A percentile compares a stretch with the other conserved stretches of the same genome.
These are phyloP conservation scores for Galendromus occidentalis DNA, from an alignment of 1,140 invertebrate species.

Conservation along the genomic window DNA sequence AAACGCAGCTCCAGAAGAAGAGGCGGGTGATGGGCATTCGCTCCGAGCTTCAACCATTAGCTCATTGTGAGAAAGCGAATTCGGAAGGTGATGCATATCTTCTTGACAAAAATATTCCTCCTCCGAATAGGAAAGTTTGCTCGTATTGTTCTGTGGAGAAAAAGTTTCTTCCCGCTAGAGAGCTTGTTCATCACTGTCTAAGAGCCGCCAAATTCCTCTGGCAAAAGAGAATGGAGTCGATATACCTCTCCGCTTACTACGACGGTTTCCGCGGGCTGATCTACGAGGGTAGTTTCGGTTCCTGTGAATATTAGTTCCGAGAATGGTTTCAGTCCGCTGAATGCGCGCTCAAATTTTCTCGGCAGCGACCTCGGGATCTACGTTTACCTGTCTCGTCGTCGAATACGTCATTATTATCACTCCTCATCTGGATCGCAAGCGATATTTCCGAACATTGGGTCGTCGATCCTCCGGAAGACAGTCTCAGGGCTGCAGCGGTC, in stretches of 20 bases:
- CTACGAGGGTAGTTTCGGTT: too few relatives aligned
- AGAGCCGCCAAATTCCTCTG: too few relatives aligned
- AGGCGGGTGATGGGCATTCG: conserved; percentile 14
- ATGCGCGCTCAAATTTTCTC: too few relatives aligned
- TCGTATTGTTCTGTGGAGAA: too few relatives aligned
- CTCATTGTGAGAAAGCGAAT: background rate
- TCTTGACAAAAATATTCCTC: too few relatives aligned
- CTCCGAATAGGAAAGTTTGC: too few relatives aligned
- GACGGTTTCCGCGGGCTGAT: too few relatives aligned
- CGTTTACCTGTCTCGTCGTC: background rate
- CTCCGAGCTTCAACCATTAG: background rate
- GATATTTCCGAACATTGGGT: conserved; percentile 3
- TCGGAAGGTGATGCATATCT: background rate
- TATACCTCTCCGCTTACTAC: too few relatives aligned
- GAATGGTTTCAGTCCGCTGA: background rate
- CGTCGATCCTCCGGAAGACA: conserved; percentile 23
- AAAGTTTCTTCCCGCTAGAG: too few relatives aligned
- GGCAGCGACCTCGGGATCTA: background rate
- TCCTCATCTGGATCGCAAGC: background rate
- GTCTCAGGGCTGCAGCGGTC: conserved; percentile 38
- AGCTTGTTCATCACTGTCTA: too few relatives aligned
- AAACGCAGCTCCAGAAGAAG: conserved; percentile 3
- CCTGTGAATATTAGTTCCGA: too few relatives aligned
- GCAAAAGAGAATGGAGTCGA: too few relatives aligned
- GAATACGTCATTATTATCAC: conserved; percentile 1